Conservation (phyloP, 1,140 invertebrate species). For the Cotesia vestalis region DNA sequence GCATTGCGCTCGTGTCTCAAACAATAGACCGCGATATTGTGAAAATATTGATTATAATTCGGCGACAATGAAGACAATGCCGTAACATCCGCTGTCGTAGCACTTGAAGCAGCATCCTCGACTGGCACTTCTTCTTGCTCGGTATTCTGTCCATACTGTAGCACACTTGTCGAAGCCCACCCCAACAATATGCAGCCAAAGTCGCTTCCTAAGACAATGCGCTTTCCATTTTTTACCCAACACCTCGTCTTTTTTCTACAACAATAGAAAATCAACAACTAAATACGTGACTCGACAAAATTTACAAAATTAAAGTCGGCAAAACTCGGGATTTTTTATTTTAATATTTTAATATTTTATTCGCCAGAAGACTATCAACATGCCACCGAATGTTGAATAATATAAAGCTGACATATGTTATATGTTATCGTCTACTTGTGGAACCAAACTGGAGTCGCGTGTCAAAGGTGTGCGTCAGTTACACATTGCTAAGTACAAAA, state of each 20-base stretch:
- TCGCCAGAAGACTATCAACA: not conserved
- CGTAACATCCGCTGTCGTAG: constrained; percentile 51
- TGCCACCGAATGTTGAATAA: constrained; percentile 1
- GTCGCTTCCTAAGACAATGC: constrained; percentile 28
- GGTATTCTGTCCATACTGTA: not conserved
- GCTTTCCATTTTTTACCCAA: constrained; percentile 24
- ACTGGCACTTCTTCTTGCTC: constrained; percentile 39
- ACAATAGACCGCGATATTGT: constrained; percentile 65
- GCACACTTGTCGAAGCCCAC: constrained; percentile 13
- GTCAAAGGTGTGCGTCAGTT: constrained; percentile 51
- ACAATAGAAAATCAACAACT: not conserved
- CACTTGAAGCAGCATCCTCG: constrained; percentile 46
- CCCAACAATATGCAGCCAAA: constrained; percentile 25
- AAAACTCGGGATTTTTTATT: not conserved
- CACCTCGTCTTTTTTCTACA: constrained; percentile 9
- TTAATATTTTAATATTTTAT: no score
- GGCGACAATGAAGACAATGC: constrained; percentile 63
- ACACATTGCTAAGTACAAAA: constrained; percentile 25
- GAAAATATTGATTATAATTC: constrained; percentile 67
- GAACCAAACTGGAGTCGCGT: constrained; percentile 49
- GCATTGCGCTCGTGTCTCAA: constrained; percentile 56
- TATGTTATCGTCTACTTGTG: constrained; percentile 40
- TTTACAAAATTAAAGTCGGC: no score
- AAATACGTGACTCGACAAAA: constrained; percentile 26
- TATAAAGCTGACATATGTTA: constrained; percentile 43